phyloP scores from a whole-genome alignment of 2,797 vertebrate genomes.

The Prunella strophiata region DNA sequence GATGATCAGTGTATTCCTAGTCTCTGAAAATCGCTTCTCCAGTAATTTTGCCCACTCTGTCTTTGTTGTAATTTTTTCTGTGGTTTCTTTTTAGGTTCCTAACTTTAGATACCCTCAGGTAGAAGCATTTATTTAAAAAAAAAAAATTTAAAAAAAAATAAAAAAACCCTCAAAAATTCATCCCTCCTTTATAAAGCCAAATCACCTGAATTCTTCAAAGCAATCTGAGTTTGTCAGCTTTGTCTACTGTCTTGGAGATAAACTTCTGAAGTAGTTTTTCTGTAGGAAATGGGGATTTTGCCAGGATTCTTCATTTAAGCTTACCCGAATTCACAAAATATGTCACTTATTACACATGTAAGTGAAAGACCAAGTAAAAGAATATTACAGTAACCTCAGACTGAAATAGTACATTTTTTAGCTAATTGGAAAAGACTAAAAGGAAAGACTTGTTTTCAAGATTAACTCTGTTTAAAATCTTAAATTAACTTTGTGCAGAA shows the following conservation, averaged over 20 bases:
- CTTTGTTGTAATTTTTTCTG: neutral
- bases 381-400: neutral
- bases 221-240: neutral
- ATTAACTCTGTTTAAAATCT: neutral
- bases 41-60: neutral
- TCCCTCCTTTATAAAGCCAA: neutral
- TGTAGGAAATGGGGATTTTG: neutral
- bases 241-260: neutral
- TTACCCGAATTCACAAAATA: neutral
- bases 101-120: neutral
- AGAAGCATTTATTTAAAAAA: neutral
- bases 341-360: neutral
- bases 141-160: no score
- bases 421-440: neutral
- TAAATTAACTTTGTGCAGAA: neutral
- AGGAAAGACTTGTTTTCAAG: neutral
- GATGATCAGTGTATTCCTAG: neutral
- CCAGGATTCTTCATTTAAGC: neutral
- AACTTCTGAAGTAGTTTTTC: neutral
- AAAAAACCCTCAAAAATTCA: neutral
- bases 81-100: neutral
- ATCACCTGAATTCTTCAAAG: neutral
- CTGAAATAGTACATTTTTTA: neutral
- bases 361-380: neutral
- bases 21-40: neutral